A percentile compares a stretch with the other conserved stretches of the same genome.
These are phyloP conservation scores for Morinoia aosen DNA, from an alignment of 2,888 invertebrate species.

Conservation along the genomic window DNA sequence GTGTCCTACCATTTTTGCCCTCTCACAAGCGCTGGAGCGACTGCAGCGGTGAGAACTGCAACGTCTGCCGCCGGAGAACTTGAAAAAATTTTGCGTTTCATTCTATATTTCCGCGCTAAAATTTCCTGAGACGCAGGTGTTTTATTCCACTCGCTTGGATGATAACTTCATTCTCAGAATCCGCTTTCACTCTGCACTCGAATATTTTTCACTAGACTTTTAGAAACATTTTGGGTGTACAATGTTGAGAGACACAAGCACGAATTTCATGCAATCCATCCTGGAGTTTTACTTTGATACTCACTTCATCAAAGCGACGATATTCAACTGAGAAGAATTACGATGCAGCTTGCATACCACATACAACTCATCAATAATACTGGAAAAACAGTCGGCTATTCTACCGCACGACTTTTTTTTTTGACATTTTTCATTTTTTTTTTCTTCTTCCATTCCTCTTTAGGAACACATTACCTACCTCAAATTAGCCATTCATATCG, in stretches of 20 bases:
- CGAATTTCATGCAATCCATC: background rate
- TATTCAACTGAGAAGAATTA: background rate
- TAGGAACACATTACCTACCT: no score
- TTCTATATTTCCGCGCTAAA: background rate
- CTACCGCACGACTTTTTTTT: no score
- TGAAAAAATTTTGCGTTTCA: background rate
- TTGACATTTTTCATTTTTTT: no score
- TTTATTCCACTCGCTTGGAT: background rate
- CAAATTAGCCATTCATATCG: no score
- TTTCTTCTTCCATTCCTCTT: no score
- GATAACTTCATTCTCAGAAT: background rate
- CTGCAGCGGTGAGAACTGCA: background rate
- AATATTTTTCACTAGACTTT: background rate
- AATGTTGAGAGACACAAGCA: background rate
- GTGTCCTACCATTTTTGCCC: background rate
- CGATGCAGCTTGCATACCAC: background rate
- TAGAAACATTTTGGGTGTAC: no score
- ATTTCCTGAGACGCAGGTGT: background rate
- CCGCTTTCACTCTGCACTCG: background rate
- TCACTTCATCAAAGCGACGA: background rate
- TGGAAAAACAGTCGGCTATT: no score
- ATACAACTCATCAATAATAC: no score
- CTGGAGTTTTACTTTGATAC: background rate
- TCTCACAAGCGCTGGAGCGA: background rate
- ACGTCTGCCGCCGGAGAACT: background rate